Conservation (phyloP, 2,797 vertebrate genomes). For the Hipposideros larvatus region DNA sequence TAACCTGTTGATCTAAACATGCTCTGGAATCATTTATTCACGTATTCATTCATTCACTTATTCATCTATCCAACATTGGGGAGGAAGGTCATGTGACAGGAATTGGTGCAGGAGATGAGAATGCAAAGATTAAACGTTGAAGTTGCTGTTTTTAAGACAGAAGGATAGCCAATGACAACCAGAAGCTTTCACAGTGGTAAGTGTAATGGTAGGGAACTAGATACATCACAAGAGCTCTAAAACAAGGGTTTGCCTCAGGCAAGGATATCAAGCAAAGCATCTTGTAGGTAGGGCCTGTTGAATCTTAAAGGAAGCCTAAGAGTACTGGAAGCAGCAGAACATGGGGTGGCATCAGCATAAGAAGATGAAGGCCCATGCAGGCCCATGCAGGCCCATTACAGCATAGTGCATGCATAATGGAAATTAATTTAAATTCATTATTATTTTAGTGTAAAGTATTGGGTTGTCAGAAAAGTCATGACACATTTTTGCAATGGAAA, state of each 20-base stretch:
- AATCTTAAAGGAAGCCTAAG: not conserved
- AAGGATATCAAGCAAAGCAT: not conserved
- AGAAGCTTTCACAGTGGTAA: not conserved
- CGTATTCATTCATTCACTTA: not conserved
- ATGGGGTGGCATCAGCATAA: not conserved
- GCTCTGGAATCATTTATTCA: not conserved
- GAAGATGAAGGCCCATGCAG: not conserved
- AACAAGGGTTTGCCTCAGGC: not conserved
- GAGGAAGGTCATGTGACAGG: not conserved
- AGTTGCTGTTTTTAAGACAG: not conserved
- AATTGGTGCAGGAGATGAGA: not conserved
- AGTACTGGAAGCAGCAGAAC: not conserved
- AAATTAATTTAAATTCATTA: not conserved
- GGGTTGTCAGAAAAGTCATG: too few relatives aligned
- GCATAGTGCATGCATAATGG: not conserved
- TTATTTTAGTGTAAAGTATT: not conserved
- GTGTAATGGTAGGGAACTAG: not conserved
- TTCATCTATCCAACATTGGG: not conserved
- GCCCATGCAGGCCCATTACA: not conserved
- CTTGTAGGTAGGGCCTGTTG: not conserved
- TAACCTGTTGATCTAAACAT: not conserved
- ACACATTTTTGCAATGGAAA: too few relatives aligned
- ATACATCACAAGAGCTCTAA: too few relatives aligned
- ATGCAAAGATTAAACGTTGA: not conserved
- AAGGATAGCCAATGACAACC: not conserved